Base-by-base conservation (phyloP, 2,888 invertebrate genomes). In the Fragum sueziense region DNA sequence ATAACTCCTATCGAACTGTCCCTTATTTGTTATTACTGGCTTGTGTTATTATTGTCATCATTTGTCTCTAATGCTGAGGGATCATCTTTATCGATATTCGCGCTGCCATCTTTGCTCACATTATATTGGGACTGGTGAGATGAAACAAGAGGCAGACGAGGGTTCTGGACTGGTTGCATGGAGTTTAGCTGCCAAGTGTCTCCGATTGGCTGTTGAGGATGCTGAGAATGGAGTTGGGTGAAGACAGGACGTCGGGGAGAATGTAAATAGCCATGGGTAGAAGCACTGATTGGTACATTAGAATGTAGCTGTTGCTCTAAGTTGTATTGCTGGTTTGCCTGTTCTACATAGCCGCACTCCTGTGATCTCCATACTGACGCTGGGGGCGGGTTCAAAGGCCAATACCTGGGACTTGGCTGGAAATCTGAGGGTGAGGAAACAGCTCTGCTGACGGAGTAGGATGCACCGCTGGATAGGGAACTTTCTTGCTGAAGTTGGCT, bases 311-410 rank as follows among this genome's bases (percentile, higher is more conserved):
- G 65, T 27, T 61, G 65, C 14, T 70, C 59, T 61, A 69, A 57
- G 59, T 37, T 74, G 68, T 59, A 61, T 51, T 75, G 75, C 54
- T 70, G 70, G 34, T 76, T 62, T 25, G 70, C 61, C 61, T 68
- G 74, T 41, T 68, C 57, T 47, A 74, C 61, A 31, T 74, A 69
- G 59, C 61, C 69, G 47, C 59, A 74, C 57, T 74, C 74, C 61
- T 74, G 74, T 27, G 71, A 67, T 72, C 72, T 62, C 76, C 76
- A 76, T 54, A 71, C 76, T 71, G 71, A 71, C 57, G 67, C 37
- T 54, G 76, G 41, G 57, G 71, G 71, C 57, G 76, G 67, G 68
- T 70, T 76, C 71, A 11, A 41, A 67, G 41, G 74, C n/a, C n/a
- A n/a, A n/a, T n/a, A n/a, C n/a, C n/a, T n/a, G n/a, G n/a, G n/a